Percentiles rank a stretch among this genome's conserved stretches.
phyloP scores from a whole-genome alignment of 1,140 invertebrate species.

The Sminthurinus signatus region DNA sequence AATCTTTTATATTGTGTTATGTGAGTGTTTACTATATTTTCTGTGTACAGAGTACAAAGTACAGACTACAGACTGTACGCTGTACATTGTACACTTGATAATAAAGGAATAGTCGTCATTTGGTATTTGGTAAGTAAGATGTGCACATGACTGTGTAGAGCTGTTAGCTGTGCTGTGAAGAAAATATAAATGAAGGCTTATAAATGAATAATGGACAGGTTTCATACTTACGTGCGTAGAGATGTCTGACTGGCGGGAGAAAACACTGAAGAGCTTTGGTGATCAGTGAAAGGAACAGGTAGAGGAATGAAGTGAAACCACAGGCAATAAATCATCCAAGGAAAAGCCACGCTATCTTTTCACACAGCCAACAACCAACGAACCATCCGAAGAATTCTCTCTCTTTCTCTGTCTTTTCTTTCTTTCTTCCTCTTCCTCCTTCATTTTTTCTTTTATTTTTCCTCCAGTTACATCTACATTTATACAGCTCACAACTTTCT shows the following conservation, averaged over 20 bases:
- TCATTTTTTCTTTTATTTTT: neutral
- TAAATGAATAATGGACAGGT: constrained; percentile 11
- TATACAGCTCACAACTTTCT: neutral
- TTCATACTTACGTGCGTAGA: constrained; percentile 4
- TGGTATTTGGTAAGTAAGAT: too few relatives aligned
- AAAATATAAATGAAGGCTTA: constrained; percentile 13
- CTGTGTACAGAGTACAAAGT: too few relatives aligned
- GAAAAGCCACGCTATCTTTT: constrained; percentile 8
- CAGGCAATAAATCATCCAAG: constrained; percentile 12
- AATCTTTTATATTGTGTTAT: too few relatives aligned
- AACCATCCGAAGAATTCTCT: too few relatives aligned
- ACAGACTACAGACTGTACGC: too few relatives aligned
- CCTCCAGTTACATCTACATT: neutral
- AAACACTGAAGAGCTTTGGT: constrained; percentile 9
- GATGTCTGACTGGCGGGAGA: too few relatives aligned
- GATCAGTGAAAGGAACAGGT: constrained; percentile 12
- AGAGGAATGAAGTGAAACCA: constrained; percentile 14
- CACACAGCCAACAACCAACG: neutral
- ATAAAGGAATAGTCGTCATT: too few relatives aligned
- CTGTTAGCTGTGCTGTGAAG: too few relatives aligned
- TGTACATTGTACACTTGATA: too few relatives aligned
- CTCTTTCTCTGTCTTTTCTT: neutral
- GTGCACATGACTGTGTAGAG: too few relatives aligned
- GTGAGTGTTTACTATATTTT: too few relatives aligned
- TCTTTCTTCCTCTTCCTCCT: neutral